Base-by-base conservation (phyloP, 2,888 invertebrate genomes). In the Ctena decussata region DNA sequence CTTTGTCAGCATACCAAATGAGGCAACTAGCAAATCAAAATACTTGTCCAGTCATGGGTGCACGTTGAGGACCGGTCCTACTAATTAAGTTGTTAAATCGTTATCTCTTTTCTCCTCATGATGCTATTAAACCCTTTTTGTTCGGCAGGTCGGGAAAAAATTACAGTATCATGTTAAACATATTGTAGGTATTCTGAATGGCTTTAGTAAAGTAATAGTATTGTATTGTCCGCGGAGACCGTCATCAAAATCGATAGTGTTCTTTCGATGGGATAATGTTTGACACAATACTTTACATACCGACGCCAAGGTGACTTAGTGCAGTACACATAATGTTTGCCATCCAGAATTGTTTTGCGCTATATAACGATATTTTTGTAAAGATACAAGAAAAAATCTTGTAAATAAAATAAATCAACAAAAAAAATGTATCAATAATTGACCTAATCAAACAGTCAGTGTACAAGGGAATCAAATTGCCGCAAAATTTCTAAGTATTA, bases 91-190 rank as follows among this genome's bases (percentile, higher is more conserved):
- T 11, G 35, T 65, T 65, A 35, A 65, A 65, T 35, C 18, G 65
- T 65, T 65, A 65, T 65, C 65, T 65, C 65, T 18, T 65, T 65
- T 65, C 35, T 35, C 65, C 35, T 65, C 15, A 65, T 18, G 65
- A 65, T 21, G 65, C 12, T 35, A 21, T 65, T 65, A 35, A 65
- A 32, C 65, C 30, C 35, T 65, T 65, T 65, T 65, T 32, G 32
- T 35, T 21, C 18, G 32, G 5, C 3, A 65, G 65, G 65, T 65
- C 65, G 21, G 12, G 11, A 65, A 65, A 60, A 65, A 65, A 65
- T 65, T 65, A 65, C 35, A 65, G 24, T 32, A 65, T 65, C 65
- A 65, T 65, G 65, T 65, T 65, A 65, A n/a, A 65, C 65, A 65
- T n/a, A 65, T 32, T 21, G 32, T 32, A 65, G 65, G 65, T 65